phyloP scores from a whole-genome alignment of 2,888 invertebrate species.

The Pristionchus exspectatus region DNA sequence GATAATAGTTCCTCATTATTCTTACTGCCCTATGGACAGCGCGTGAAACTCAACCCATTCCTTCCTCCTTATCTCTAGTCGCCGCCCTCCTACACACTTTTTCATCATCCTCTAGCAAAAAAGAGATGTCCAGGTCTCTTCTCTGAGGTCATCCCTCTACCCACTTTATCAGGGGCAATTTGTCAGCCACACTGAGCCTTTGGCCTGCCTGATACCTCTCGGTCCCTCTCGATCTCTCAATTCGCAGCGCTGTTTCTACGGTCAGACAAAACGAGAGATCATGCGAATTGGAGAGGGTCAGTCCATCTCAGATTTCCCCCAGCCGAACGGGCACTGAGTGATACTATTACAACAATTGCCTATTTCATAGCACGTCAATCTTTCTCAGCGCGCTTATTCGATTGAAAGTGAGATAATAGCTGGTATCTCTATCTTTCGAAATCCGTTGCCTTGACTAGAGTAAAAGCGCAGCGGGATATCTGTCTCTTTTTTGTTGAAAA shows the following conservation, averaged over 20 bases:
- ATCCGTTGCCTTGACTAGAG: not conserved
- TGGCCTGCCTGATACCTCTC: not conserved
- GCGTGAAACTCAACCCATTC: not conserved
- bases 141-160: not conserved
- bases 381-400: not conserved
- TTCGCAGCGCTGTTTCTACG: not conserved
- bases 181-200: not conserved
- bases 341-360: not conserved
- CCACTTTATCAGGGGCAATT: constrained; percentile 25
- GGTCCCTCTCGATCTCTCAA: not conserved
- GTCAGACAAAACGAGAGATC: not conserved
- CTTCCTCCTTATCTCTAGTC: not conserved
- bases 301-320: not conserved
- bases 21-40: not conserved
- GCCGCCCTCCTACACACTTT: not conserved
- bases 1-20: too few relatives aligned
- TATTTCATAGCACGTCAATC: not conserved
- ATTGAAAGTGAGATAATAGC: not conserved
- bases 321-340: not conserved
- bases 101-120: not conserved
- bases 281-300: not conserved
- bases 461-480: not conserved
- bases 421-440: not conserved
- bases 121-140: not conserved
- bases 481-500: not conserved